Percentiles rank a stretch among this genome's conserved stretches.
Evolutionary conservation across 2,797 vertebrate species (phyloP).

Genomic region (Okamejei kenojei): DNA sequence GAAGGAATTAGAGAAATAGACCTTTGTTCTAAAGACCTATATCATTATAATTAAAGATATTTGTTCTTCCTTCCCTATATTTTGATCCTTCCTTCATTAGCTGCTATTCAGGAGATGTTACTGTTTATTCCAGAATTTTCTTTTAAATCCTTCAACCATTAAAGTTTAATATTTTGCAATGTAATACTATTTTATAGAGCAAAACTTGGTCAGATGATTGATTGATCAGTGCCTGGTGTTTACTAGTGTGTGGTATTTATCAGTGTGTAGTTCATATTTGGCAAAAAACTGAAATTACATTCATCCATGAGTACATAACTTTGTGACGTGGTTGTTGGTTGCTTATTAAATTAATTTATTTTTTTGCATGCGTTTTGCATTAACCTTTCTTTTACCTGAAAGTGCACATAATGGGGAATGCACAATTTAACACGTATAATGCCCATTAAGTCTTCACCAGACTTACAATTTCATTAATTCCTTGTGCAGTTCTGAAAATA

Average conservation of each 20-base stretch:
- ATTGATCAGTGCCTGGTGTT: neutral
- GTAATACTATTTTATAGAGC: neutral
- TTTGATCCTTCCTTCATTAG: neutral
- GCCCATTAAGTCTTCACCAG: slow-evolving; percentile 14
- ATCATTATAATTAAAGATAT: neutral
- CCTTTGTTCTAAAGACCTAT: neutral
- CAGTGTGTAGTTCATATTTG: neutral
- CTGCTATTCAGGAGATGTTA: neutral
- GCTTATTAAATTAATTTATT: neutral
- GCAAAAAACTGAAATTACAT: slow-evolving; percentile 32
- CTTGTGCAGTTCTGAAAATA: neutral
- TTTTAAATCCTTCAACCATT: neutral
- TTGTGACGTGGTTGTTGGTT: neutral
- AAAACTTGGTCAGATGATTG: slow-evolving; percentile 1
- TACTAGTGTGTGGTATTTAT: neutral
- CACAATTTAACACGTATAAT: slow-evolving; percentile 16
- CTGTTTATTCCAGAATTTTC: slow-evolving; percentile 9
- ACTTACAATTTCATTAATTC: neutral
- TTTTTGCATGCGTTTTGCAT: neutral
- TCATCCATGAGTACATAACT: neutral
- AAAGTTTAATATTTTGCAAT: neutral
- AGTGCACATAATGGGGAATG: slow-evolving; percentile 30
- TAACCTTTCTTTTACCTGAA: slow-evolving; percentile 3
- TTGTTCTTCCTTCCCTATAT: neutral
- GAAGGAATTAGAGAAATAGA: slow-evolving; percentile 33